Percentiles rank a stretch among this genome's conserved stretches.
These are phyloP conservation scores for Acanthococcus lagerstroemiae DNA, from an alignment of 2,888 invertebrate species.

Conservation along the genomic window DNA sequence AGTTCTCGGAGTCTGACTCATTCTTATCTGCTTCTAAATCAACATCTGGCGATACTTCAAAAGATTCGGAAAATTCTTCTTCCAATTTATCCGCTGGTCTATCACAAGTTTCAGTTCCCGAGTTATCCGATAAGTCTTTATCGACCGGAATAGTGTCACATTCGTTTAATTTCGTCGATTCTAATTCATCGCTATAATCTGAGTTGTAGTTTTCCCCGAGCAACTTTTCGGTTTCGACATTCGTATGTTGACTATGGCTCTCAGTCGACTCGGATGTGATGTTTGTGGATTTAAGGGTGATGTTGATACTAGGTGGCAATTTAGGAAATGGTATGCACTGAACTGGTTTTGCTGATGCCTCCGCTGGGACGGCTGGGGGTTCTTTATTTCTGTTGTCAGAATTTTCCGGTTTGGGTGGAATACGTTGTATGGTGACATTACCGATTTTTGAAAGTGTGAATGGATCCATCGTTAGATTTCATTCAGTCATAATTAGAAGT, in stretches of 20 bases:
- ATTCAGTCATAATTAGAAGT: no score
- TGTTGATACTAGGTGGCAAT: constrained; percentile 26
- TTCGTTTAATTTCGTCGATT: neutral
- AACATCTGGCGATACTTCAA: neutral
- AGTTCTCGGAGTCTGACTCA: neutral
- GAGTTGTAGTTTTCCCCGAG: neutral
- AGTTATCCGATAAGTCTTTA: neutral
- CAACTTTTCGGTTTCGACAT: neutral
- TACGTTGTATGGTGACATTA: constrained; percentile 52
- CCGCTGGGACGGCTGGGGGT: neutral
- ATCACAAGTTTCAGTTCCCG: neutral
- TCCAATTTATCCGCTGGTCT: neutral
- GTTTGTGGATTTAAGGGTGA: constrained; percentile 12
- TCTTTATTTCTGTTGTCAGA: constrained; percentile 36
- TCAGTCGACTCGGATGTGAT: neutral
- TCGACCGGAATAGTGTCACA: constrained; percentile 37
- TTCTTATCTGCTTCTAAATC: neutral
- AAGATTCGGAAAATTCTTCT: neutral
- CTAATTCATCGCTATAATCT: neutral
- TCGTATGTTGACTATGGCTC: neutral
- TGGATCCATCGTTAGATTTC: constrained; percentile 34
- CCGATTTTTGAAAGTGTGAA: constrained; percentile 46
- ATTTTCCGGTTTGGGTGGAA: constrained; percentile 40
- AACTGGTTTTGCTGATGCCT: neutral
- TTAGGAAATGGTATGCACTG: constrained; percentile 11